Evolutionary conservation across 2,888 invertebrate species (phyloP).

Genomic region (Cerastis rubricosa): DNA sequence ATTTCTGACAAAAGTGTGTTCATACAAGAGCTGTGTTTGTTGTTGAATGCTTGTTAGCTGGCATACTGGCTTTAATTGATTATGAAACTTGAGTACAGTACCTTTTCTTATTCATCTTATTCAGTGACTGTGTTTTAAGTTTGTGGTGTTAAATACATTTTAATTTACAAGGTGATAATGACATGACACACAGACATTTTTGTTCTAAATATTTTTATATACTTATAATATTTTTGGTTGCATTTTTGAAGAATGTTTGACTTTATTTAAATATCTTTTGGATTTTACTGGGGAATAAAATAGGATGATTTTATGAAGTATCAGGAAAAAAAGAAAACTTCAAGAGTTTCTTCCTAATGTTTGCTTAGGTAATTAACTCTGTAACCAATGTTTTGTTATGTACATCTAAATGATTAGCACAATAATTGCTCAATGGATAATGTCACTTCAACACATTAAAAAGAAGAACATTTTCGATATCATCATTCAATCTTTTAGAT

Average conservation of each 20-base stretch:
- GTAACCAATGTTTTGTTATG: background rate
- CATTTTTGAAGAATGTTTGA: background rate
- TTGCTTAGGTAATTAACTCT: background rate
- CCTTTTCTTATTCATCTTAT: slow-evolving; percentile 5
- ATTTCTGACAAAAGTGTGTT: slow-evolving; percentile 8
- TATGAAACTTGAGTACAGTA: slow-evolving; percentile 17
- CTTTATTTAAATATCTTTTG: no score
- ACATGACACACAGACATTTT: no score
- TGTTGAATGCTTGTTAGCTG: slow-evolving; percentile 4
- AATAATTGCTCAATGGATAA: background rate
- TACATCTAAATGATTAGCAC: background rate
- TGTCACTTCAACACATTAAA: background rate
- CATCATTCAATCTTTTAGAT: background rate
- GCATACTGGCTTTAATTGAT: slow-evolving; percentile 25
- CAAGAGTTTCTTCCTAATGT: no score
- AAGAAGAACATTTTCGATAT: background rate
- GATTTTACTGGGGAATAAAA: background rate
- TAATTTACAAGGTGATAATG: slow-evolving; percentile 1
- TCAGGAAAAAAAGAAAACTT: background rate
- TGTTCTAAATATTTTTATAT: background rate
- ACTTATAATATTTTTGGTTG: background rate
- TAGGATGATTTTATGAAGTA: background rate
- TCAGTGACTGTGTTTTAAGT: background rate
- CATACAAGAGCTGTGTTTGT: slow-evolving; percentile 19
- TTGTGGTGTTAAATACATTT: slow-evolving; percentile 3